A percentile compares a stretch with the other conserved stretches of the same genome.
phyloP scores from a whole-genome alignment of 2,113 vertebrate species.

The Salminus brasiliensis region DNA sequence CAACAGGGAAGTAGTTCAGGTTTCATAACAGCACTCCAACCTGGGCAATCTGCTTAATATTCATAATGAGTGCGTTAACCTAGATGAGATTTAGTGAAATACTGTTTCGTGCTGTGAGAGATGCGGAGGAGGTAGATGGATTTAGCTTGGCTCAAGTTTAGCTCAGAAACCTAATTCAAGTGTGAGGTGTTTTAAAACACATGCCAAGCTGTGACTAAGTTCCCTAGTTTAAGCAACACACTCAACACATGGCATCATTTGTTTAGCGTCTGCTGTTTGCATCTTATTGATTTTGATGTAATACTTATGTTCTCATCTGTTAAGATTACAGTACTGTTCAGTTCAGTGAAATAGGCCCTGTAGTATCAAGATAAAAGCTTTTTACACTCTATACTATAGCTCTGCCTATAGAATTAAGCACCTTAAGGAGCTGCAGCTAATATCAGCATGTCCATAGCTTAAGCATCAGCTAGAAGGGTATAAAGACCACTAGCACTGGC shows the following conservation, averaged over 20 bases:
- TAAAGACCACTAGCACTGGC: too few species aligned
- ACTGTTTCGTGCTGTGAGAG: not conserved
- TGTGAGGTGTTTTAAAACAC: not conserved
- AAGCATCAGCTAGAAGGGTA: too few species aligned
- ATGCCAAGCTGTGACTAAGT: not conserved
- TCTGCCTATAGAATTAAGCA: too few species aligned
- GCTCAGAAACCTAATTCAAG: not conserved
- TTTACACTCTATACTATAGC: too few species aligned
- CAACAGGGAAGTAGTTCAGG: not conserved
- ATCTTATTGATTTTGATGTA: not conserved
- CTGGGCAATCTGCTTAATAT: not conserved
- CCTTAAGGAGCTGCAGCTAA: too few species aligned
- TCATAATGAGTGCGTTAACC: not conserved
- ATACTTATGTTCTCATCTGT: too few species aligned
- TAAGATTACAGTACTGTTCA: too few species aligned
- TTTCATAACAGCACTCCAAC: not conserved
- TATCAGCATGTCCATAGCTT: too few species aligned
- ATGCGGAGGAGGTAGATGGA: not conserved
- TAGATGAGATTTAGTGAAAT: not conserved
- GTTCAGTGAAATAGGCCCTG: too few species aligned
- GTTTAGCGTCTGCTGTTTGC: not conserved
- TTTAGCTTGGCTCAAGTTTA: not conserved
- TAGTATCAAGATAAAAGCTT: too few species aligned
- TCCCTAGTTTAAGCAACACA: not conserved
- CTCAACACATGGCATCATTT: not conserved